phyloP scores from a whole-genome alignment of 1,140 invertebrate genomes.

The Wasmannia auropunctata region DNA sequence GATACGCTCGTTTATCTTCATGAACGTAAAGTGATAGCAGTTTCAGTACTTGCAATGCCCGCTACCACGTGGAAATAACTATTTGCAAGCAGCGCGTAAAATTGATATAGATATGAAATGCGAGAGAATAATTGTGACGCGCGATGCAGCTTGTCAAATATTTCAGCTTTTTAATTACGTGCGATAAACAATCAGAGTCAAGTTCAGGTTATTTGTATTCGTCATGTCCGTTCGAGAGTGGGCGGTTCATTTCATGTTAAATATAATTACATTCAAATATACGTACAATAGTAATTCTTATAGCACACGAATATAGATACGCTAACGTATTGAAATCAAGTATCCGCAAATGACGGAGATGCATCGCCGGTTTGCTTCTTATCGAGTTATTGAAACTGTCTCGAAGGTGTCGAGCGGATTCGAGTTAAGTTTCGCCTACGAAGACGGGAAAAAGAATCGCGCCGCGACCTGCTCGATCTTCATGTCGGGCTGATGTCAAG shows the following conservation, averaged over 20 bases:
- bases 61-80: neutral
- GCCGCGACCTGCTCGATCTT: slow-evolving; percentile 12
- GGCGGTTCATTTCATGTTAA: neutral
- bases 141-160: neutral
- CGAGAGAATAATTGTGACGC: neutral
- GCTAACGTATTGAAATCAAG: neutral
- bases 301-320: neutral
- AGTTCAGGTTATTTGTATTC: neutral
- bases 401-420: neutral
- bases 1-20: slow-evolving; percentile 43
- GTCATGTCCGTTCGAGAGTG: neutral
- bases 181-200: neutral
- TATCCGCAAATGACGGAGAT: neutral
- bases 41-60: slow-evolving; percentile 8
- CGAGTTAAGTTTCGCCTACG: neutral
- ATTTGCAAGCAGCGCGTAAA: slow-evolving; percentile 13
- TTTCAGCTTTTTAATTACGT: neutral
- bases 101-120: slow-evolving; percentile 20
- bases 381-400: slow-evolving; percentile 11
- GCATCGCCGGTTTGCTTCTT: neutral
- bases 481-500: no score
- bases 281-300: neutral
- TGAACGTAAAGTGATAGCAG: slow-evolving; percentile 17
- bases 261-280: neutral
- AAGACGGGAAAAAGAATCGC: neutral